Conservation (phyloP, 37 sponge, comb jelly and placozoan genomes). For the Dysidea cf. avara region DNA sequence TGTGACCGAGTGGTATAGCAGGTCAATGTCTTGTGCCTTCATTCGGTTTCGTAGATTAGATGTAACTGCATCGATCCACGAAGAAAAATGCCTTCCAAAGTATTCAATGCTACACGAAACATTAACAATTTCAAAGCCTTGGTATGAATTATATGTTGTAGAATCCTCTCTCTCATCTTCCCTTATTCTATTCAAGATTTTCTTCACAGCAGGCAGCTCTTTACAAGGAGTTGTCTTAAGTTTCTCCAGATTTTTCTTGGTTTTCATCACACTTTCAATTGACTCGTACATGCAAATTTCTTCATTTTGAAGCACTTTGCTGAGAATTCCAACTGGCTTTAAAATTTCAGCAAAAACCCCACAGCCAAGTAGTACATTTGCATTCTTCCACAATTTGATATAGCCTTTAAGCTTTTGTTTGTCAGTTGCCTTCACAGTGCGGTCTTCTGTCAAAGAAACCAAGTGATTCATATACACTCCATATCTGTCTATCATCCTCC, state of each 20-base stretch:
- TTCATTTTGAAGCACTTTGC: constrained; percentile 41
- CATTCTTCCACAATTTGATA: constrained; percentile 23
- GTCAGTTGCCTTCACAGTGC: constrained; percentile 25
- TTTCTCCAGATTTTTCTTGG: constrained; percentile 30
- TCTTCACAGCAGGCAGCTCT: constrained; percentile 39
- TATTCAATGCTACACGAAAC: constrained; percentile 26
- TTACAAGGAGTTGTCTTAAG: constrained; percentile 12
- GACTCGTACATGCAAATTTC: constrained; percentile 37
- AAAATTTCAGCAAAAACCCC: constrained; percentile 42
- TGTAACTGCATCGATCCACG: neutral
- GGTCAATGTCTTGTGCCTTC: constrained; percentile 20
- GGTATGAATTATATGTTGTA: constrained; percentile 10
- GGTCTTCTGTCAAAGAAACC: constrained; percentile 13
- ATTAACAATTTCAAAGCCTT: constrained; percentile 19
- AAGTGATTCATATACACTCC: constrained; percentile 30
- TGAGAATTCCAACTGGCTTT: constrained; percentile 34
- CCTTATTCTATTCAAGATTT: constrained; percentile 22
- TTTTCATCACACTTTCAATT: constrained; percentile 46
- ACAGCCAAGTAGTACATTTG: constrained; percentile 33
- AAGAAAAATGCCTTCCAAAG: constrained; percentile 6
- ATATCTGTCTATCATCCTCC: constrained; percentile 24
- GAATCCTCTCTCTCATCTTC: neutral
- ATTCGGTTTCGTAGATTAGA: constrained; percentile 18
- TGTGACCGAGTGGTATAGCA: constrained; percentile 19
- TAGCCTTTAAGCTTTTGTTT: constrained; percentile 52